Conservation (phyloP, 2,888 invertebrate genomes). For the Drosophila gaucha region DNA sequence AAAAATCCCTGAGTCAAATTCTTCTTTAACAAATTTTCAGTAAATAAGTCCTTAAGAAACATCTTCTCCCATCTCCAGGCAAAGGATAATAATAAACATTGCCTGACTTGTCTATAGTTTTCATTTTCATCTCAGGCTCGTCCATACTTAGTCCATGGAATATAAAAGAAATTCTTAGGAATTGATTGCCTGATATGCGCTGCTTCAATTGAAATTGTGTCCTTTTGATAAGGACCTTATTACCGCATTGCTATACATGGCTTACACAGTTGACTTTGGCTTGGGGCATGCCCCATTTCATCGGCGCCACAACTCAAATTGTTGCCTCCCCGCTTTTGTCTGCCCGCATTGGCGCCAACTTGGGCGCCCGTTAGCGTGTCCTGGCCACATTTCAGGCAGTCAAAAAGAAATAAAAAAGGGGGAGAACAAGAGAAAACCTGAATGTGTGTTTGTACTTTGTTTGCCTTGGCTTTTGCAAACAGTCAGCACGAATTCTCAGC, state of each 20-base stretch:
- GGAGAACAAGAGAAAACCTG: conserved; percentile 8
- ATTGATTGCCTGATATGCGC: conserved; percentile 15
- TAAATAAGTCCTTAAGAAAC: no score
- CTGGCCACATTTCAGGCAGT: conserved; percentile 60
- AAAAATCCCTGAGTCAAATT: no score
- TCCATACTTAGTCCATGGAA: neutral
- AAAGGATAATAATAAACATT: neutral
- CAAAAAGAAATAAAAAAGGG: conserved; percentile 11
- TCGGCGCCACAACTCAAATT: conserved; percentile 40
- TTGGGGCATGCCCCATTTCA: conserved; percentile 15
- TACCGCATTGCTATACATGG: conserved; percentile 6
- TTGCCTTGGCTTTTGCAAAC: conserved; percentile 28
- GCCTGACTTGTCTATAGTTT: conserved; percentile 3
- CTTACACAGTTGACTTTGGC: conserved; percentile 16
- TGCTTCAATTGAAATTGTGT: conserved; percentile 21
- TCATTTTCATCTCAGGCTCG: neutral
- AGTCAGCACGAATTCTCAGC: conserved; percentile 32
- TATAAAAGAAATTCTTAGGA: conserved; percentile 4
- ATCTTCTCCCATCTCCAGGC: neutral
- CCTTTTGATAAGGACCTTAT: conserved; percentile 30
- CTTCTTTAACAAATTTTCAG: no score
- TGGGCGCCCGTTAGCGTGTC: conserved; percentile 66
- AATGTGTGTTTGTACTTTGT: conserved; percentile 34
- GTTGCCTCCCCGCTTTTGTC: conserved; percentile 25
- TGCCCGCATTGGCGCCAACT: conserved; percentile 64